These are phyloP conservation scores for Proisotoma minuta DNA, from an alignment of 2,888 invertebrate genomes.

Conservation along the genomic window DNA sequence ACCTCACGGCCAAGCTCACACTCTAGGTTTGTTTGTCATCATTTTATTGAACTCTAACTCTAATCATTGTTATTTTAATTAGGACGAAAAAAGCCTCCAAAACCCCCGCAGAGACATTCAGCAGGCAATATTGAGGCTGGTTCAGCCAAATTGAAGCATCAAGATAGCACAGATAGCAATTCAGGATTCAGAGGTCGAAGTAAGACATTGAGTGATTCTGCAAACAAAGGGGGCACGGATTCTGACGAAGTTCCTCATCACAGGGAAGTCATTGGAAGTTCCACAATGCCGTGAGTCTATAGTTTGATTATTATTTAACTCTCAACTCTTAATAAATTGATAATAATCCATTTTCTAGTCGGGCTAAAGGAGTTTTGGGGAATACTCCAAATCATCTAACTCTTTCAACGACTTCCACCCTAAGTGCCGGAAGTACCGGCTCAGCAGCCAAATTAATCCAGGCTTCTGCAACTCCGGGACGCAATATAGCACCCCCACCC, in stretches of 20 bases:
- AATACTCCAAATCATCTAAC: constrained; percentile 90
- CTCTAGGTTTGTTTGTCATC: too few species aligned
- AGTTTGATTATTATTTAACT: too few species aligned
- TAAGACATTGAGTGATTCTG: constrained; percentile 81
- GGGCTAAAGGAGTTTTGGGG: constrained; percentile 65
- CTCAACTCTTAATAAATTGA: too few species aligned
- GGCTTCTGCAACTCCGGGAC: constrained; percentile 52
- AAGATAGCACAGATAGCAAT: constrained; percentile 52
- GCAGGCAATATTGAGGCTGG: constrained; percentile 79
- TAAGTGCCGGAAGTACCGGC: constrained; percentile 88
- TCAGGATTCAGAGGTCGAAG: constrained; percentile 72
- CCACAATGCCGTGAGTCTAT: constrained; percentile 45
- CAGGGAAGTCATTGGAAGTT: constrained; percentile 47
- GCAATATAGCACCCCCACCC: constrained; percentile 26
- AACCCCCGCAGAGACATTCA: constrained; percentile 71
- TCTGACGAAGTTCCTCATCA: constrained; percentile 9
- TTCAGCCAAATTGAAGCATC: constrained; percentile 49
- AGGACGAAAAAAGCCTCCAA: constrained; percentile 58
- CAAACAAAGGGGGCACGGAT: constrained; percentile 8
- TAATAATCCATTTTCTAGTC: too few species aligned
- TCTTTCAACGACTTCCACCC: constrained; percentile 85
- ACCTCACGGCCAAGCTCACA: constrained; percentile 51
- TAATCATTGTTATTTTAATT: constrained; percentile 7
- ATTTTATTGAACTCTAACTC: too few species aligned
- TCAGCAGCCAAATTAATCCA: constrained; percentile 52